Base-by-base conservation (phyloP, 2,797 vertebrate genomes). In the Dryobates pubescens region DNA sequence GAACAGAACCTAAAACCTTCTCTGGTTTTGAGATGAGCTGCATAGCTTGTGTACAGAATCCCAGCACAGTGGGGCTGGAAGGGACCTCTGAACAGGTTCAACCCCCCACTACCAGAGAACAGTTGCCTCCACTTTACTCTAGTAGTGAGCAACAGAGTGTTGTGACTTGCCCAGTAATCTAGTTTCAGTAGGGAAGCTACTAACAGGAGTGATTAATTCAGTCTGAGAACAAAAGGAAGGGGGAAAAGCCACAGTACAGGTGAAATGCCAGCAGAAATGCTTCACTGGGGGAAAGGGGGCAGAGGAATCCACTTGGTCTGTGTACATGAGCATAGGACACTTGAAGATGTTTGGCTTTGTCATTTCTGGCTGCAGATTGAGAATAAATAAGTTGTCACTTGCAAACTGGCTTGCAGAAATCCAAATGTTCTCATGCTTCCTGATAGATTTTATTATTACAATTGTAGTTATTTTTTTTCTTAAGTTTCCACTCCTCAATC, bases 191-290 rank as follows among this genome's bases (percentile, higher is more conserved):
- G n/a, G 30, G 20, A 58, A 78, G 29, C 30, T 82, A 34, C 64
- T 92, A 89, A 62, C 5, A 82, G 26, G 41, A 88, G 30, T 84
- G 53, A 85, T 82, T 92, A 84, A 84, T 84, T 73, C 59, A 70
- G 36, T 26, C 41, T 76, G 43, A 82, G 79, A 87, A 91, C 57
- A 79, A 82, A 24, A 68, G 9, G 38, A 73, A 51, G 22, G 7
- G 7, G 2, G 15, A 41, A 27, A 34, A 69, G 8, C 7, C 61
- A 75, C 36, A 26, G 23, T 38, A 79, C 64, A 54, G 43, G 43
- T 43, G 74, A 62, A 81, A 69, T 9, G 10, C 29, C 29, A 13
- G 29, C n/a, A 77, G 47, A 80, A 86, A 68, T 6, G 64, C 30
- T 24, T 43, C 54, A 56, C 26, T 30, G 13, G 10, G 16, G n/a